Conservation (phyloP, 2,113 vertebrate species). For the Nettapus auritus region DNA sequence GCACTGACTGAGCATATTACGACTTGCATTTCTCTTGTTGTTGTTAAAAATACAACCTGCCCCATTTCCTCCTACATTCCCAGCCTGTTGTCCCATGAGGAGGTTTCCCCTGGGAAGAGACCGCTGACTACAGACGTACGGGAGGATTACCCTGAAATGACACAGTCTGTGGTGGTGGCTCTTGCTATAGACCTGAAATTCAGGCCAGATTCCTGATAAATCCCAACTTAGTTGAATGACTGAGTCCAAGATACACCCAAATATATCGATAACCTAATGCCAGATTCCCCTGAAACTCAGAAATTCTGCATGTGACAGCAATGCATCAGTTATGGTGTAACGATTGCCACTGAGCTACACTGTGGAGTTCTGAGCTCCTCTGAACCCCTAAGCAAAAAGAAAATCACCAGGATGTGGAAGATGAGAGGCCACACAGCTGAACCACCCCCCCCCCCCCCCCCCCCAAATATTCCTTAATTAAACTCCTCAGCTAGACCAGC, state of each 20-base stretch:
- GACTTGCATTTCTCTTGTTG: background rate
- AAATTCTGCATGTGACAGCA: background rate
- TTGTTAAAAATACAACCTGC: background rate
- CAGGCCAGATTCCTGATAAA: background rate
- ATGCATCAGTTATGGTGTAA: background rate
- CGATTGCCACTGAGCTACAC: background rate
- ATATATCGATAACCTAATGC: background rate
- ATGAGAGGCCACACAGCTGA: background rate
- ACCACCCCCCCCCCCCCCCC: no score
- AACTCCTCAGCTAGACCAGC: background rate
- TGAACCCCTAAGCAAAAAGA: background rate
- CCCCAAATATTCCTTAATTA: background rate
- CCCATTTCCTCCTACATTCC: background rate
- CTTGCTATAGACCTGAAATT: background rate
- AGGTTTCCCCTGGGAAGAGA: background rate
- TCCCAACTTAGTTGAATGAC: background rate
- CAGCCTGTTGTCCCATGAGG: background rate
- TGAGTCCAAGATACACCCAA: background rate
- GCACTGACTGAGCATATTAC: rapidly evolving
- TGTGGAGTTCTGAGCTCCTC: background rate
- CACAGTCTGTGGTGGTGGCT: background rate
- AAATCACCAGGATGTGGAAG: background rate
- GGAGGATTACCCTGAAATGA: background rate
- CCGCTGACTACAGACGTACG: background rate
- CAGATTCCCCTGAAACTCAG: background rate